Base-by-base conservation (phyloP, 2,113 vertebrate genomes). In the Sceloporus undulatus region DNA sequence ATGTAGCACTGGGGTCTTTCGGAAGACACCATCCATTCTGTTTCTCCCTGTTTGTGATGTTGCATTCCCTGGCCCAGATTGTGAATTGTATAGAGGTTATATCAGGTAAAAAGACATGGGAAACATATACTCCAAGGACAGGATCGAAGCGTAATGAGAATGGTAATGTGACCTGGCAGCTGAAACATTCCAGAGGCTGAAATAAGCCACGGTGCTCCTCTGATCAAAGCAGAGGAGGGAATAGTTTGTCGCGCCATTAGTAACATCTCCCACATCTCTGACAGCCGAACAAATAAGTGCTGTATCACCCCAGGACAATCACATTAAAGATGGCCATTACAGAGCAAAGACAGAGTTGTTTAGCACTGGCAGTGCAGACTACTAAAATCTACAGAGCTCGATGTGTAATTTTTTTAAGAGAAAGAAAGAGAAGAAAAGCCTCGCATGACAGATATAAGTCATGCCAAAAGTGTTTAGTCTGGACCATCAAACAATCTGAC, bases 381-480 rank as follows among this genome's bases (percentile, higher is more conserved):
- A 42, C 95, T 86, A 89, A 89, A 94, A 94, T 86, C 86, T n/a
- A 91, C 40, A 90, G 91, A 82, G 23, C 0, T 87, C 70, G 92
- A 78, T 87, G 76, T 13, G 84, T 59, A 38, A 56, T 83, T 86
- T 91, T 34, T 34, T 34, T 34, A 34, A 34, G 34, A 34, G 34
- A 34, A 34, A 34, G 34, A 34, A 34, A 34, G 34, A 34, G 7
- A 48, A 48, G 48, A 48, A 48, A 4, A 93, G 95, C 90, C 89
- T 82, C 91, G 94, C 91, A 88, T 90, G 94, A 95, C 95, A 95
- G 95, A 94, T 95, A 95, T 92, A 96, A 94, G 92, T 90, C 74
- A 90, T 91, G 93, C 95, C 92, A 92, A 75, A 40, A 89, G 92
- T 5, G 70, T 89, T 93, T 88, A 88, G 86, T 92, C 80, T 29